Evolutionary conservation across 2,113 vertebrate species (phyloP).

Genomic region (Peucedramus taeniatus): DNA sequence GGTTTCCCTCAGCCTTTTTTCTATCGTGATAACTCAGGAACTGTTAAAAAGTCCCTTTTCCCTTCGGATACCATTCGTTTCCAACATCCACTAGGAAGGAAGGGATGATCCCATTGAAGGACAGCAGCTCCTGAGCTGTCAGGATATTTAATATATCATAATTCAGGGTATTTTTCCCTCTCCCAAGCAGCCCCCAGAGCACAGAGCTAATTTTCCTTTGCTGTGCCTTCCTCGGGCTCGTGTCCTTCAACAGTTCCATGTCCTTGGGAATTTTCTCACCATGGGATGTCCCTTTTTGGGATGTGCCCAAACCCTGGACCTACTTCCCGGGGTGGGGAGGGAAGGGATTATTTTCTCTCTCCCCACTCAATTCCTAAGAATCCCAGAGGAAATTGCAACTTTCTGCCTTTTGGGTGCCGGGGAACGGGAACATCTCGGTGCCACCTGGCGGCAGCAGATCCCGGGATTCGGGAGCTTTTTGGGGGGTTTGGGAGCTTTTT

Average conservation of each 20-base stretch:
- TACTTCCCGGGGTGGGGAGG: not conserved
- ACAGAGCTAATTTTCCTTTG: conserved; percentile 31
- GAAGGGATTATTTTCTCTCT: not conserved
- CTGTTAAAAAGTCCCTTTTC: not conserved
- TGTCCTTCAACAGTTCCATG: conserved; percentile 16
- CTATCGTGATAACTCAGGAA: not conserved
- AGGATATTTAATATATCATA: too few species aligned
- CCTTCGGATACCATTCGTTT: not conserved
- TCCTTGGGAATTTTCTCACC: conserved; percentile 7
- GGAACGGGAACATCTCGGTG: conserved; percentile 5
- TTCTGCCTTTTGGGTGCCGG: not conserved
- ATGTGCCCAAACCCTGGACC: not conserved
- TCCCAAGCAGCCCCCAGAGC: not conserved
- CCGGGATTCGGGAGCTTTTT: not conserved
- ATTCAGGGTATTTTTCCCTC: not conserved
- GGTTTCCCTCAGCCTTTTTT: not conserved
- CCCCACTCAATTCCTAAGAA: not conserved
- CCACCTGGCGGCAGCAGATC: conserved; percentile 64
- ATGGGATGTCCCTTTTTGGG: not conserved
- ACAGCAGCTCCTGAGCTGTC: not conserved
- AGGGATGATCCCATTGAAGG: not conserved
- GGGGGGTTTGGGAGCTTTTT: not conserved
- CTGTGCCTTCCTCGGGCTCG: not conserved
- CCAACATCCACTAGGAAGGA: not conserved
- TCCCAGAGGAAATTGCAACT: not conserved